Base-by-base conservation (phyloP, 1,140 invertebrate genomes). In the Calliphora vicina region DNA sequence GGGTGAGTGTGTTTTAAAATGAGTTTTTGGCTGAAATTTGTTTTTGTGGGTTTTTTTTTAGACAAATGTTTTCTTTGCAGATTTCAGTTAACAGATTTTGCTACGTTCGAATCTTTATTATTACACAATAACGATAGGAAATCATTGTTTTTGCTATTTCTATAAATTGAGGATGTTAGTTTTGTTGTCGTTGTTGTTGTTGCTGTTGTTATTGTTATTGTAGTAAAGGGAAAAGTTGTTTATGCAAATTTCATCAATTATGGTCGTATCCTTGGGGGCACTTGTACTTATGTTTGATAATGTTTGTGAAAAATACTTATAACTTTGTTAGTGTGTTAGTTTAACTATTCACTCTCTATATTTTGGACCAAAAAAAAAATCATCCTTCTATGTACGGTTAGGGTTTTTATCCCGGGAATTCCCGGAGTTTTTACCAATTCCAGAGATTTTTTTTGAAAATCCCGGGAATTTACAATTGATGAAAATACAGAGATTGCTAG, bases 231-330 rank as follows among this genome's bases (percentile, higher is more conserved):
- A 35, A 50, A 50, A 50, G n/a, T 43, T 43, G 9, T 43, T 78
- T 78, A 78, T 78, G 74, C 74, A 78, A 78, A 78, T 78, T 78
- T 43, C 25, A 78, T 43, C 35, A 78, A 23, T 78, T 78, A 78
- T 78, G 10, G 35, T 45, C 20, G 35, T 43, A 78, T 43, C 74
- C 74, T 78, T 43, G 20, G 35, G 72, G 61, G 20, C n/a, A 67
- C 23, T 67, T 67, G 61, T 67, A 23, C 20, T 23, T 67, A 23
- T 25, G 23, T 67, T 67, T 67, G 17, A 67, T 23, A 25, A 25
- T 8, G 3, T 67, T 67, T 23, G n/a, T 6, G 3, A 57, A 35
- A 35, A 35, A 35, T 35, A 35, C 35, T 35, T 35, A 57, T 57
- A 57, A 57, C 50, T 57, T 57, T 57, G 50, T 57, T 57, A 57